phyloP scores from a whole-genome alignment of 2,888 invertebrate species.

The Eupithecia subumbrata region DNA sequence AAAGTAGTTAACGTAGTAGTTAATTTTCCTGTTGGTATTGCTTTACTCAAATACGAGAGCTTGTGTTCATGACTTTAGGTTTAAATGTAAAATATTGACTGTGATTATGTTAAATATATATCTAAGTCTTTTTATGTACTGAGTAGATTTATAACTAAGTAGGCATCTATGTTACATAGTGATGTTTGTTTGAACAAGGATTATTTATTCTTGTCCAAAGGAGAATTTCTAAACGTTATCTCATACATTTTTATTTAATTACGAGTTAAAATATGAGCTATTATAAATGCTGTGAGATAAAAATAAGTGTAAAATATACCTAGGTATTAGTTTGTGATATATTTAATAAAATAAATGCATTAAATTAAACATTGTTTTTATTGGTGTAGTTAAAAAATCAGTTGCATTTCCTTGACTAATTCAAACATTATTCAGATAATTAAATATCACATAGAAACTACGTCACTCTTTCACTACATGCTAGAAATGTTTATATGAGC shows the following conservation, averaged over 20 bases:
- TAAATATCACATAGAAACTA: conserved; percentile 5
- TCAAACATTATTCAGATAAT: background rate
- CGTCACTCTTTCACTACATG: background rate
- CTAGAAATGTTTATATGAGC: background rate
- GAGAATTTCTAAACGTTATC: background rate
- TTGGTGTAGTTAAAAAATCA: conserved; percentile 6
- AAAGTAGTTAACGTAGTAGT: background rate
- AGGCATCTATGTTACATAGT: background rate
- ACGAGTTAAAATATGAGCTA: background rate
- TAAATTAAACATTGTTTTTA: conserved; percentile 1
- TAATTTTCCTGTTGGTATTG: background rate
- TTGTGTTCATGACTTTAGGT: conserved; percentile 22
- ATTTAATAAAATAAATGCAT: conserved; percentile 18
- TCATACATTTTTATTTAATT: background rate
- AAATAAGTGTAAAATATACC: background rate
- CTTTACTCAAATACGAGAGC: conserved; percentile 1
- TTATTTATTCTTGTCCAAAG: background rate
- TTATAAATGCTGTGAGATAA: conserved; percentile 5
- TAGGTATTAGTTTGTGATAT: conserved; percentile 18
- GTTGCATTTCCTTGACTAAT: conserved; percentile 1
- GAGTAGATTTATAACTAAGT: conserved; percentile 8
- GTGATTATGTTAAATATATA: conserved; percentile 17
- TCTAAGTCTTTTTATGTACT: conserved; percentile 10
- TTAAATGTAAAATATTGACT: conserved; percentile 12
- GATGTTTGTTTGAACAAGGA: background rate